phyloP scores from a whole-genome alignment of 1,140 invertebrate genomes.

The Uloborus diversus region DNA sequence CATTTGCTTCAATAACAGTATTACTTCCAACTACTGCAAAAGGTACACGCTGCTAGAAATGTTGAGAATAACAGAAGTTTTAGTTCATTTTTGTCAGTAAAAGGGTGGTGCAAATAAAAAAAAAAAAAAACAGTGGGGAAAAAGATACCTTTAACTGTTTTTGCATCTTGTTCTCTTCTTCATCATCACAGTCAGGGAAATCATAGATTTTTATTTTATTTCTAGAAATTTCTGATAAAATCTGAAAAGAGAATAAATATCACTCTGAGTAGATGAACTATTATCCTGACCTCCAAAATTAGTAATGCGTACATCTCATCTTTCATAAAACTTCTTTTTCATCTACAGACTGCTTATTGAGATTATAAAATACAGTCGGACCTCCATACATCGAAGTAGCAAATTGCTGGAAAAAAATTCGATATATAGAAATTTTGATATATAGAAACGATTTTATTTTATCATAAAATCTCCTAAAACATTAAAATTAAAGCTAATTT shows the following conservation, averaged over 20 bases:
- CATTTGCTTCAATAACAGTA: conserved; percentile 79
- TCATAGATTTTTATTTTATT: conserved; percentile 99
- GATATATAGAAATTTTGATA: too few species aligned
- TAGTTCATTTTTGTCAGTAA: not conserved
- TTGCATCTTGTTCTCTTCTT: conserved; percentile 75
- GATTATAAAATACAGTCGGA: too few species aligned
- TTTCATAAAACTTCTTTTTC: too few species aligned
- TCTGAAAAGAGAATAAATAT: conserved; percentile 68
- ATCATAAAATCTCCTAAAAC: too few species aligned
- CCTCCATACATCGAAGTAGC: too few species aligned
- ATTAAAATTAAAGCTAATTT: too few species aligned
- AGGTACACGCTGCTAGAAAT: conserved; percentile 75
- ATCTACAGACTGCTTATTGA: too few species aligned
- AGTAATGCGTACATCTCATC: not conserved
- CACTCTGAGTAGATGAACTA: not conserved
- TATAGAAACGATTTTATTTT: too few species aligned
- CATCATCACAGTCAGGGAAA: conserved; percentile 83
- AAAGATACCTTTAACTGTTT: conserved; percentile 72
- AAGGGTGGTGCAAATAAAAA: not conserved
- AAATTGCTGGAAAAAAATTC: too few species aligned
- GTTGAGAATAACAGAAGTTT: not conserved
- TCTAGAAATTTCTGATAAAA: conserved; percentile 95
- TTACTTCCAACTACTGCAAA: conserved; percentile 99
- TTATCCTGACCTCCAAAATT: not conserved
- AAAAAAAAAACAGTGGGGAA: conserved; percentile 75